Base-by-base conservation (phyloP, 2,888 invertebrate species). In the Colletes collaris region DNA sequence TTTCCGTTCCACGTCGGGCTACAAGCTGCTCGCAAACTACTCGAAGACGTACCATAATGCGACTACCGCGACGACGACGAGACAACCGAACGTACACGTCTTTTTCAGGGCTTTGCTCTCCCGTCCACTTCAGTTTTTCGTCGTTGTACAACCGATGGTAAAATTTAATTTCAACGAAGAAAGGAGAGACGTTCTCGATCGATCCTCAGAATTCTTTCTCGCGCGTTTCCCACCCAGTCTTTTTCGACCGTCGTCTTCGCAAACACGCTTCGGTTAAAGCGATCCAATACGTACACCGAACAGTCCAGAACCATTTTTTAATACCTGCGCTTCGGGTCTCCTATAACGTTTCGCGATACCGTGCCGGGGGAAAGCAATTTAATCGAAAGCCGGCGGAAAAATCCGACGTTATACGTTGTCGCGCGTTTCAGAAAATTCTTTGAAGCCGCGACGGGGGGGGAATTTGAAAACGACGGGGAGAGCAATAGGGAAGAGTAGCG, bases 21-120 rank as follows among this genome's bases (percentile, higher is more conserved):
- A 81, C 86, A 82, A 89, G 89, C 86, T 83, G 82, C 86, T 89
- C 82, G 86, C 84, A 85, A 89, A 89, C 87, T 86, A 85, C 87
- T 89, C 77, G 79, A 82, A 81, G 81, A 73, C 83, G 73, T 76
- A 50, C 76, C 78, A 82, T 87, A 86, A 88, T 85, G 82, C 70
- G 52, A 62, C 60, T 64, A 59, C 59, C 19, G 58, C 55, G 52
- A 50, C 37, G 13, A 55, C 56, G 49, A 44, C 44, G 44, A 40
- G 40, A 40, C 40, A 50, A 40, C 44, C 16, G 59, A 27, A 27
- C 27, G 27, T 27, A 16, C 68, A 27, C 53, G 73, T 27, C 50
- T 73, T 67, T 74, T 71, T 62, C 49, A 52, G 37, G 58, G 44
- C 52, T 70, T 68, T 46, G 46, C 55, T 53, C 19, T 55, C 11